Conservation (phyloP, 2,797 vertebrate species). For the Coreius guichenoti region DNA sequence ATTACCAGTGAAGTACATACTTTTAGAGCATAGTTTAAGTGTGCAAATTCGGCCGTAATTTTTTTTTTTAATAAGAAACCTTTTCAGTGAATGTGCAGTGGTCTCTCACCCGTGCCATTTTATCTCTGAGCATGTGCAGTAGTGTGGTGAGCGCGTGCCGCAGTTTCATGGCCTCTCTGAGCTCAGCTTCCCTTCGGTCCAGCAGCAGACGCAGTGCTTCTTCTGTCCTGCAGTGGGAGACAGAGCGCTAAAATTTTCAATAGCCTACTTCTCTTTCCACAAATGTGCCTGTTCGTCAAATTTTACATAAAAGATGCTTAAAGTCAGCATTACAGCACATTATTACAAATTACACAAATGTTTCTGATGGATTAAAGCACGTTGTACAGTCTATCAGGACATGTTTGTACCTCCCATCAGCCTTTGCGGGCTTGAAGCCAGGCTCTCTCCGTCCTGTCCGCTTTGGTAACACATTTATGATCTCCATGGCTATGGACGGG, state of each 20-base stretch:
- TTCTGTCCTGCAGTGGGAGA: slow-evolving; percentile 64
- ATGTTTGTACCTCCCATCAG: slow-evolving; percentile 58
- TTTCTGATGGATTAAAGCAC: not conserved
- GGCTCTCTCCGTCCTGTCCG: slow-evolving; percentile 58
- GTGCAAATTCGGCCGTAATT: not conserved
- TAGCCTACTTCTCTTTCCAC: not conserved
- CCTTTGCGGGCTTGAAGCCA: slow-evolving; percentile 46
- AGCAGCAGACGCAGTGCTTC: slow-evolving; percentile 71
- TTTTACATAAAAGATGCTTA: not conserved
- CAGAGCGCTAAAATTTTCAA: not conserved
- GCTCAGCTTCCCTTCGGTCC: slow-evolving; percentile 78
- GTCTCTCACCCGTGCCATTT: slow-evolving; percentile 73
- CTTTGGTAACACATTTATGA: slow-evolving; percentile 70
- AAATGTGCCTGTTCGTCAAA: not conserved
- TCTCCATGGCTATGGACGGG: slow-evolving; percentile 72
- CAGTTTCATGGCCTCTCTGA: slow-evolving; percentile 76
- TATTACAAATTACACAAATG: not conserved
- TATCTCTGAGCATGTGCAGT: slow-evolving; percentile 70
- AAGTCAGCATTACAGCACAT: not conserved
- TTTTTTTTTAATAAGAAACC: too few species aligned
- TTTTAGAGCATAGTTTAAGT: not conserved
- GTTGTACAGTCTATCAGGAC: too few species aligned
- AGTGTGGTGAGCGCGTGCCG: slow-evolving; percentile 75
- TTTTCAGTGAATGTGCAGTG: not conserved
- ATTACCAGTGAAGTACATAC: not conserved